Evolutionary conservation across 2,113 vertebrate species (phyloP).

Genomic region (Pollachius pollachius): DNA sequence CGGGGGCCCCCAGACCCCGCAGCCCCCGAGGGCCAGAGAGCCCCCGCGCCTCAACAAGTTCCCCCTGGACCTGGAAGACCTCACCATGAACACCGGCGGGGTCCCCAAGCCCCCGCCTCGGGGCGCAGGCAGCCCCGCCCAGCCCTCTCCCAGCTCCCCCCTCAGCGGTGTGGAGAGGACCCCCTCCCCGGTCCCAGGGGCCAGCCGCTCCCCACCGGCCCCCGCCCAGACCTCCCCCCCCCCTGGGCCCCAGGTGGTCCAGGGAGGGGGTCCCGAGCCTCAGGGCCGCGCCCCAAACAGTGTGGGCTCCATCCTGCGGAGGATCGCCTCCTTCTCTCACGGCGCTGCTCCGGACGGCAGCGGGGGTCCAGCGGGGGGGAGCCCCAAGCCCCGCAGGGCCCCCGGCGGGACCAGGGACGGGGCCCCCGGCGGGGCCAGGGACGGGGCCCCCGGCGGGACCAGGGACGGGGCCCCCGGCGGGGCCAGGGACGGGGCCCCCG

Average conservation of each 20-base stretch:
- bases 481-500: background rate
- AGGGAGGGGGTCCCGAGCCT: constrained; percentile 37
- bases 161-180: constrained; percentile 50
- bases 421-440: too few species aligned
- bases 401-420: constrained; percentile 32
- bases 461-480: background rate
- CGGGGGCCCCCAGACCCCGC: constrained; percentile 7
- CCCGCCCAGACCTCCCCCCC: constrained; percentile 51
- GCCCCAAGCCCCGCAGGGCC: background rate
- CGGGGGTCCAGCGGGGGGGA: constrained; percentile 5
- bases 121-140: background rate
- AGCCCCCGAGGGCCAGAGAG: constrained; percentile 53
- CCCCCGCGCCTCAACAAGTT: constrained; percentile 67
- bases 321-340: constrained; percentile 67
- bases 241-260: constrained; percentile 61
- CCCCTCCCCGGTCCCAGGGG: constrained; percentile 46
- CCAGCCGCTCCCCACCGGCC: constrained; percentile 36
- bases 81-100: constrained; percentile 40
- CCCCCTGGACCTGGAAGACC: constrained; percentile 61
- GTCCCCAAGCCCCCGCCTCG: constrained; percentile 26
- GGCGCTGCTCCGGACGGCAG: constrained; percentile 27
- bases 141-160: constrained; percentile 48
- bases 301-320: constrained; percentile 62
- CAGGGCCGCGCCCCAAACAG: constrained; percentile 47
- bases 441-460: constrained; percentile 28